phyloP scores from a whole-genome alignment of 2,113 vertebrate genomes.

The Numida meleagris region DNA sequence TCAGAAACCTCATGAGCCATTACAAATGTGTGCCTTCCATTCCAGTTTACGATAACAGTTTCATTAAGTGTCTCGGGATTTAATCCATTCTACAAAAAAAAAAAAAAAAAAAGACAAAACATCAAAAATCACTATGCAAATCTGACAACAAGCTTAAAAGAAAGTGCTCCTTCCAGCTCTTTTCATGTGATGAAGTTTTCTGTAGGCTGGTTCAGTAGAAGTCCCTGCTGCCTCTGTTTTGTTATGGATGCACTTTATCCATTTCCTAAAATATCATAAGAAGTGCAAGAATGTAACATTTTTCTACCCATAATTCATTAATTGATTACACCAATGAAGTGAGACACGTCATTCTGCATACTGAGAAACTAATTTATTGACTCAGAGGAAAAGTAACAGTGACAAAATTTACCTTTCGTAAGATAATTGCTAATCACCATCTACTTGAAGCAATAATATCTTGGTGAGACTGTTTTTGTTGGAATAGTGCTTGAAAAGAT shows the following conservation, averaged over 20 bases:
- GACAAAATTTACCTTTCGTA: conserved; percentile 1
- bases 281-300: fast-evolving
- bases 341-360: neutral
- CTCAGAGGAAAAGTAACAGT: conserved; percentile 16
- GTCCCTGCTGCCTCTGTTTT: neutral
- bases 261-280: neutral
- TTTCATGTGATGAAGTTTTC: neutral
- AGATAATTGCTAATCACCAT: conserved; percentile 1
- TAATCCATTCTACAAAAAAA: neutral
- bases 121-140: neutral
- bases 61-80: neutral
- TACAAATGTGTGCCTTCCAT: neutral
- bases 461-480: conserved; percentile 31
- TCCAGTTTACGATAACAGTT: neutral
- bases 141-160: neutral
- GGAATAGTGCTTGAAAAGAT: conserved; percentile 5
- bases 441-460: conserved; percentile 26
- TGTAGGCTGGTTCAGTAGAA: fast-evolving
- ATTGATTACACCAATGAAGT: neutral
- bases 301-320: neutral
- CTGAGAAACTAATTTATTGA: conserved; percentile 32
- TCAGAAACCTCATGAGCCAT: neutral
- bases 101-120: neutral
- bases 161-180: neutral
- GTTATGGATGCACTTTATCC: neutral